Evolutionary conservation across 2,113 vertebrate genomes (phyloP), one percentile per base, ranked within the genome.

Genomic region (Leptosomus discolor): DNA sequence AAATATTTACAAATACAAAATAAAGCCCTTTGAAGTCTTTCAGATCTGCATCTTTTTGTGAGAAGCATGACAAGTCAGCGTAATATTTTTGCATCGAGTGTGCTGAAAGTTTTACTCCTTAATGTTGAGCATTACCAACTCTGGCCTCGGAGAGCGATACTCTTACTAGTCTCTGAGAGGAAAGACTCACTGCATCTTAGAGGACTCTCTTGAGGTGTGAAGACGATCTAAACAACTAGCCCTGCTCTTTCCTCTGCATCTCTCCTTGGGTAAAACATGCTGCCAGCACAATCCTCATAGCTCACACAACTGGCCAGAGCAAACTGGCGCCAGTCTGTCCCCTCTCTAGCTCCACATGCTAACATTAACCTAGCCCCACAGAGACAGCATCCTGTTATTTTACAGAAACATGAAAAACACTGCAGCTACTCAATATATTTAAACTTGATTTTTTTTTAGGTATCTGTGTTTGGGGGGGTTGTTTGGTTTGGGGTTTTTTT

Each of bases 401-500:
- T 32, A 50, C 7, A 51, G 36, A 88, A 73, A 85, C 8, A 27
- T 3, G 13, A 32, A 93, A 76, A 79, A 5, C 4, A 11, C 29
- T 36, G 36, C 15, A 70, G 24, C 27, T 67, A 4, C 30, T 76
- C 23, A 34, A 15, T 8, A 1, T 51, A 57, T 71, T 75, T 68
- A 50, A 70, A 51, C 5, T 30, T 23, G 2, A 8, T 58, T 69
- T 58, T 69, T 58, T 58, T 73, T 29, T 34, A 15, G 7, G 11
- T 64, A 32, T n/a, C 6, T 37, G 61, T 50, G 0, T 43, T 23
- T 24, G 34, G 2, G 4, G 1, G 3, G 14, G 57, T 61, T 54
- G 3, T 7, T 56, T 50, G 19, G 2, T 56, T 61, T 56, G 32
- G 11, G 6, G 0, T 12, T 32, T 30, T 22, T 12, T 29, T 45